Evolutionary conservation across 2,888 invertebrate species (phyloP).

Genomic region (Thysanoteuthis rhombus): DNA sequence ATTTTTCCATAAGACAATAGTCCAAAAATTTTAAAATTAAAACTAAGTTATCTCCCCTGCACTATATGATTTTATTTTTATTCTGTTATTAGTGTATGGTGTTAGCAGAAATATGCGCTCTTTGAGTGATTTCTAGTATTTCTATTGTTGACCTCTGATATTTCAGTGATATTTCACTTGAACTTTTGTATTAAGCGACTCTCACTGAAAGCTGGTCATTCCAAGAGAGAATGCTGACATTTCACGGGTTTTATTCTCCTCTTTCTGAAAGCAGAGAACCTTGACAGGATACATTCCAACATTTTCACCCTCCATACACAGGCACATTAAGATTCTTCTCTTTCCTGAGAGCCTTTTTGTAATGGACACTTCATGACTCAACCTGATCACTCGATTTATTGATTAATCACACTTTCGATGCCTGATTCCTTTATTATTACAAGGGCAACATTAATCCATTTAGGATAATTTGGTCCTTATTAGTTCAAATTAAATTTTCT

Average conservation of each 20-base stretch:
- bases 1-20: no score
- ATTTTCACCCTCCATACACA: background rate
- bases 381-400: background rate
- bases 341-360: background rate
- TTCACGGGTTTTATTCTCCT: background rate
- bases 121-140: no score
- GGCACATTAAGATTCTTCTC: background rate
- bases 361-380: background rate
- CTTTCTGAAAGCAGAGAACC: background rate
- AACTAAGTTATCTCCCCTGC: no score
- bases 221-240: background rate
- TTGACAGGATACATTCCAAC: background rate
- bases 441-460: background rate
- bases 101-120: no score
- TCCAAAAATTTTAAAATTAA: no score
- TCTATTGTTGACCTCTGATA: background rate
- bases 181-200: background rate
- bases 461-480: background rate
- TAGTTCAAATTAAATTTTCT: background rate
- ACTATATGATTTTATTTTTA: no score
- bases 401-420: background rate
- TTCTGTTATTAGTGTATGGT: no score
- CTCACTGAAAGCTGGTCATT: background rate
- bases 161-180: background rate
- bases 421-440: background rate